Evolutionary conservation across 37 sponge, comb jelly and placozoan species (phyloP), one percentile per base, ranked within the genome.

Genomic region (Geodia barretti): DNA sequence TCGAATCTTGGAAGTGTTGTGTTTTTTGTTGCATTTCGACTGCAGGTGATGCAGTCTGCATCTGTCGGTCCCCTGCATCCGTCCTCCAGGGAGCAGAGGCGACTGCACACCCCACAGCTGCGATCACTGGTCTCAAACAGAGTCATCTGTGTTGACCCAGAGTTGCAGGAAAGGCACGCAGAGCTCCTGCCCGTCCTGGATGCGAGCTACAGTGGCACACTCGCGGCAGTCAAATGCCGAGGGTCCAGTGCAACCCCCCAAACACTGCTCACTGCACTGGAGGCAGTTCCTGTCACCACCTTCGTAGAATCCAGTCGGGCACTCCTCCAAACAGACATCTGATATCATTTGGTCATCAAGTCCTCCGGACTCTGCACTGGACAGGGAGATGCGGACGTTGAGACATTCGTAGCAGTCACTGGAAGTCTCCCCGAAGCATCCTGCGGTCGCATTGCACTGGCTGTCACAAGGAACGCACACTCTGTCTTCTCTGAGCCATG

Each of bases 61-160:
- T 86, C 68, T 4, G 41, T 75, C 0, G 88, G 87, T 21, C 94
- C 91, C 0, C 23, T 60, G 39, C 94, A 93, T 0, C 94, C 90
- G n/a, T 29, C 65, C 7, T 23, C 26, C 11, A 21, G 33, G 1
- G 80, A 87, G 62, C 94, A 93, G 0, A 75, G 62, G 17, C 21
- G 9, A 39, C 61, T 72, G 61, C 94, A 93, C 4, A 67, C 80
- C 41, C 75, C 47, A 38, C 94, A 93, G 24, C 47, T 34, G 2
- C 83, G 76, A 38, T 40, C 72, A 19, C 19, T 31, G 39, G 84
- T 82, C 1, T 76, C n/a, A 42, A 80, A 87, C 39, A 39, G 35
- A 8, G 40, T 42, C 41, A 1, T 62, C 4, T 41, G 4, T 41
- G 28, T 60, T 23, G 82, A 32, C 32, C 39, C 40, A 4, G 64